Evolutionary conservation across 2,797 vertebrate species (phyloP), one percentile per base, ranked within the genome.

Genomic region (Molossus alvarezi): DNA sequence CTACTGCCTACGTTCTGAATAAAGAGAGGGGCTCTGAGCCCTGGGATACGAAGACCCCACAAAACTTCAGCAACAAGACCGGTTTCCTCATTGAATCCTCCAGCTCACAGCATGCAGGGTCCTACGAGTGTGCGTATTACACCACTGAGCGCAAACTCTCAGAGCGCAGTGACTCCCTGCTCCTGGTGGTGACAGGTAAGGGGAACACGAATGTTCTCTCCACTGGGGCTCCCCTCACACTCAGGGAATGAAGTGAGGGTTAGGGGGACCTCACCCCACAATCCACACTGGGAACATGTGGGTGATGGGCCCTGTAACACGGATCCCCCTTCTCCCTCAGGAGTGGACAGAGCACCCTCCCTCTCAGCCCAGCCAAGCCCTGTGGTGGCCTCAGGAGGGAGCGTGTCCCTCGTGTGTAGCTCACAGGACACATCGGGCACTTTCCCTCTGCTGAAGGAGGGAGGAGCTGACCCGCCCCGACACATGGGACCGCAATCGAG

Each of bases 401-500:
- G 3, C 0, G 41, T 88, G 71, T 51, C 37, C 21, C 87, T 91
- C 48, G 33, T 1, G 0, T 88, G 94, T 15, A 27, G 27, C 10
- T 53, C 57, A 10, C 0, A 0, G 10, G 0, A 0, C 17, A 12
- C 0, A 0, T 1, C 0, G 0, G 21, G 1, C 13, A 23, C 25
- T 3, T 17, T 65, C 14, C 18, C 6, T 9, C 94, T 79, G 71
- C 41, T 88, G 77, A 91, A 60, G 27, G 65, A 75, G 37, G 51
- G 9, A 45, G 45, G 33, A 1, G 1, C 41, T 6, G 3, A 14
- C 5, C 17, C 0, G 0, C 4, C 21, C 15, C 41, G 0, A 15
- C 0, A 5, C 17, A 0, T 3, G 25, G 25, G 4, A 0, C 1
- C 2, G 0, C 6, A n/a, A 25, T 1, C 0, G 20, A 73, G 1